Base-by-base conservation (phyloP, 1,140 invertebrate genomes). In the Psilanteris sp. region DNA sequence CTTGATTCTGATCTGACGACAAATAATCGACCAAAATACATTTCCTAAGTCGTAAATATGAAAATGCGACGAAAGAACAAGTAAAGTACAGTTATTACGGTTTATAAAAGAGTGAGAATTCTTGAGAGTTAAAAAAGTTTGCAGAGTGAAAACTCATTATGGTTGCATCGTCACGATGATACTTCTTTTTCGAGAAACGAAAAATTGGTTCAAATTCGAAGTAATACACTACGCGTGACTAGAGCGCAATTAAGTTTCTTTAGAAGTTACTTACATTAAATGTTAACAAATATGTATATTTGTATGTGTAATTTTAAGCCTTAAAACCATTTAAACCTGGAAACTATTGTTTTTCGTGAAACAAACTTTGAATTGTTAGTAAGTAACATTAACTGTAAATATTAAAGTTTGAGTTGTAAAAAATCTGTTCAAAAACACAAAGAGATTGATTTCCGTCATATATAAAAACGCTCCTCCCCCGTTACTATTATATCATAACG, bases 61-160 rank as follows among this genome's bases (percentile, higher is more conserved):
- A 66, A 48, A 50, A 68, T 34, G 31, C 39, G 39, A 14, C 2
- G 16, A 11, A 18, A 20, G 13, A 27, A 48, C 61, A 74, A 59
- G 36, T 37, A 27, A 44, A 74, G 52, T 52, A 29, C 13, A 22
- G 52, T 57, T 52, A 70, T 59, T 70, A 59, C 52, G 29, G n/a
- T 59, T 57, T 59, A 70, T 59, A 37, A 52, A 59, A 48, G 61
- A 52, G 54, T 31, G 52, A 59, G 31, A 61, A 68, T 68, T 54
- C 62, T 55, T 31, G 20, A 22, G 52, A 57, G 52, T 6, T 36
- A 43, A 44, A 52, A 41, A 52, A 59, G 43, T 57, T 64, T 67
- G 62, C 22, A 36, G 8, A 48, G 15, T 37, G 29, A 59, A 43
- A 50, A 57, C 24, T 55, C 44, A 57, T 68, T 57, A 57, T 32